Conservation (phyloP, 2,797 vertebrate species). For the Oceanodroma leucorhoa region DNA sequence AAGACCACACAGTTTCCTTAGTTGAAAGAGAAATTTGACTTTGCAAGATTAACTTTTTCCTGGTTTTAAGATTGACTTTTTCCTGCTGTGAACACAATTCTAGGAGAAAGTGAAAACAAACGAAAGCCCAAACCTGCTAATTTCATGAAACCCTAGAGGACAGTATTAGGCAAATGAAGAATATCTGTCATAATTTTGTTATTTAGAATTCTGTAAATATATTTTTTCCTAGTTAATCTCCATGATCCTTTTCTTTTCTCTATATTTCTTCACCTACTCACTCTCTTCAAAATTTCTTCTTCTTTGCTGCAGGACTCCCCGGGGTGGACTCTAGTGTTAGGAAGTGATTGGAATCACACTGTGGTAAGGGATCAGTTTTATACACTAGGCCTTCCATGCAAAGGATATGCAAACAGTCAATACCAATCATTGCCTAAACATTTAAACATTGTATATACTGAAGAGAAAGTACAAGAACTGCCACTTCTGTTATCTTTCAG, state of each 20-base stretch:
- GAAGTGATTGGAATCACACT: not conserved
- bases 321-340: not conserved
- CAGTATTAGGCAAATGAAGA: not conserved
- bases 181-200: not conserved
- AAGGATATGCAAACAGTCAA: not conserved
- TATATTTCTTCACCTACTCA: not conserved
- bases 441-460: not conserved
- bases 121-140: rapidly evolving
- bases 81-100: not conserved
- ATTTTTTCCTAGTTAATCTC: not conserved
- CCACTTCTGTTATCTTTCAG: not conserved
- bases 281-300: not conserved
- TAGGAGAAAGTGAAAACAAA: not conserved
- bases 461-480: not conserved
- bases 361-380: not conserved
- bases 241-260: not conserved
- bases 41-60: not conserved
- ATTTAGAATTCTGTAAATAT: not conserved
- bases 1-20: not conserved
- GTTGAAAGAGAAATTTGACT: not conserved
- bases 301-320: not conserved
- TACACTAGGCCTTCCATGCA: not conserved
- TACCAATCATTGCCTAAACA: not conserved
- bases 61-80: not conserved
- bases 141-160: not conserved